Evolutionary conservation across 2,888 invertebrate genomes (phyloP), one percentile per base, ranked within the genome.

Genomic region (Apantesis nais): DNA sequence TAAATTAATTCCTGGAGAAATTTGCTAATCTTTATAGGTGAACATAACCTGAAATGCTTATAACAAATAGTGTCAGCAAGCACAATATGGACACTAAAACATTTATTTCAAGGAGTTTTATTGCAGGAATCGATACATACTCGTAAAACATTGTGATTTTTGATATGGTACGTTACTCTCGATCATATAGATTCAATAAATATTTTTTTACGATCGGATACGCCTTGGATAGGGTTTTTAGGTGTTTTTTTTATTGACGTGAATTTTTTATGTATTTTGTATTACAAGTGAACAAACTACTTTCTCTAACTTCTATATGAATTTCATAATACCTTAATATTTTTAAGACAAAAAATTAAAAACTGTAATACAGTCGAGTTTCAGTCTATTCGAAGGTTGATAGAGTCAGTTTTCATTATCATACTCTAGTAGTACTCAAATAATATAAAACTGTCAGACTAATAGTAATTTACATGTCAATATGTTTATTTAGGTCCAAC

Each of bases 71-170:
- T 31, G 22, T 52, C 22, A 37, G 34, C 22, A n/a, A n/a, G 37
- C n/a, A 39, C 41, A 41, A 58, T 25, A 14, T 29, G n/a, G 44
- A 0, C 37, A 62, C 25, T 68, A 62, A 68, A 68, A 52, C 37
- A 62, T 62, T 68, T 62, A 62, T 68, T 63, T 55, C 22, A 29
- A 41, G 19, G 19, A 37, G 25, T 22, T 52, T 61, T 37, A 52
- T 44, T 67, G 48, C 48, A 67, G 61, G 37, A 41, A 41, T 66
- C 58, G 39, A 39, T 67, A 61, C 52, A 62, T 29, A 66, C 58
- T 58, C 61, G 52, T 73, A 73, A 70, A 70, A 66, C 52, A 68
- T 73, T 70, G 63, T 16, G 65, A 68, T 65, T 62, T 71, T 62
- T 62, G n/a, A 61, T 68, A 65, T 61, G 48, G 60, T 37, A 64